phyloP scores from a whole-genome alignment of 2,113 vertebrate species.

The Pelusios castaneus region DNA sequence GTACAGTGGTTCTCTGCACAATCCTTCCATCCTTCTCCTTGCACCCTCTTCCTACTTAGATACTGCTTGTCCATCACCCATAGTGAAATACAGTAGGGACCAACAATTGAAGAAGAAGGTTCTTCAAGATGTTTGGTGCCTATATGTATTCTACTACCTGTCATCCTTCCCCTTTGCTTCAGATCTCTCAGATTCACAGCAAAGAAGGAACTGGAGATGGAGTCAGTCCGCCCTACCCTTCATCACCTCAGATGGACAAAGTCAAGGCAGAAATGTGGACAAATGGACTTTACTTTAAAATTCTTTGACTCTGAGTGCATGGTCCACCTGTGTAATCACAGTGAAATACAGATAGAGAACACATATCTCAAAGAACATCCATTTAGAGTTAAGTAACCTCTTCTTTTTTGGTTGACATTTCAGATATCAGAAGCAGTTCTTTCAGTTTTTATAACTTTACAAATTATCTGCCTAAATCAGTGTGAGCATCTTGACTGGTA shows the following conservation, averaged over 20 bases:
- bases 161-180: background rate
- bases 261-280: background rate
- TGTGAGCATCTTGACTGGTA: accelerated
- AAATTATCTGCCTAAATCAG: background rate
- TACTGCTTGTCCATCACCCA: background rate
- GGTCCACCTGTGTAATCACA: background rate
- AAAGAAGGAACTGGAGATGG: background rate
- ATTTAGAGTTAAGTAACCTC: background rate
- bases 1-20: background rate
- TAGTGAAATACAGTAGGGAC: background rate
- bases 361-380: background rate
- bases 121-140: background rate
- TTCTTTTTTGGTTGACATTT: background rate
- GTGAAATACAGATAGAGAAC: background rate
- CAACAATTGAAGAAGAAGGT: background rate
- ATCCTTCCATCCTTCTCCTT: background rate
- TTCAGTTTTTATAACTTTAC: background rate
- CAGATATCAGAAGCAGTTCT: background rate
- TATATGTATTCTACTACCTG: background rate
- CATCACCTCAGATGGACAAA: background rate
- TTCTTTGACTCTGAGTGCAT: background rate
- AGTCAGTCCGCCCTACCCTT: background rate
- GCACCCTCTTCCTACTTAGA: background rate
- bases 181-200: background rate
- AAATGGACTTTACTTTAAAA: background rate